Evolutionary conservation across 2,797 vertebrate species (phyloP), one percentile per base, ranked within the genome.

Genomic region (Odontamblyopus lacepedii): DNA sequence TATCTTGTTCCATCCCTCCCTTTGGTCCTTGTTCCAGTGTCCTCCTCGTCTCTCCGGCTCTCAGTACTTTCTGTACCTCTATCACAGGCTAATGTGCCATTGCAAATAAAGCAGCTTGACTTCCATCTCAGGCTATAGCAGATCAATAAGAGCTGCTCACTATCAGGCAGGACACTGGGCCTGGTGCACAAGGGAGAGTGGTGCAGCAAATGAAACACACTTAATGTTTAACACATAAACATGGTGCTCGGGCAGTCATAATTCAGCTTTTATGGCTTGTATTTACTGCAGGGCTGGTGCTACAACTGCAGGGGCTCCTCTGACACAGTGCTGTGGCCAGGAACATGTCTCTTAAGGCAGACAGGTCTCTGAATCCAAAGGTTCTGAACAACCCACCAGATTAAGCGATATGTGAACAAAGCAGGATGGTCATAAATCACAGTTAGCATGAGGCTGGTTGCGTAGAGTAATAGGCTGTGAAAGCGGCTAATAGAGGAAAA

Each of bases 101-200:
- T 90, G 89, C 87, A 94, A 89, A 91, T 86, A 89, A 92, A 91
- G 90, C 87, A 87, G 80, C 88, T 92, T 90, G 88, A 91, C 91
- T 92, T 92, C 88, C 85, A 90, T 91, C 90, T 87, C 86, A 63
- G 81, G 83, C 89, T 92, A 85, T 81, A 71, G 63, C 71, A 72
- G 86, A 93, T 94, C 93, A 73, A 94, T 94, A 92, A 78, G 84
- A 71, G 78, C 88, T 88, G 85, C 90, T 91, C 89, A 89, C 86
- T 90, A 91, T 87, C 90, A 90, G 88, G 74, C 87, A 77, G 64
- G 81, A 86, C 77, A 77, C 77, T 81, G 82, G 80, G 78, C 77
- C 80, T 82, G 73, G 73, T 80, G 81, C 78, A 77, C 72, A 13
- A 50, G 83, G 78, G 78, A 87, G 83, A 76, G 35, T 5, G 35